Percentiles rank a stretch among this genome's conserved stretches.
These are phyloP conservation scores for Elachura formosa DNA, from an alignment of 2,113 vertebrate genomes.

Conservation along the genomic window DNA sequence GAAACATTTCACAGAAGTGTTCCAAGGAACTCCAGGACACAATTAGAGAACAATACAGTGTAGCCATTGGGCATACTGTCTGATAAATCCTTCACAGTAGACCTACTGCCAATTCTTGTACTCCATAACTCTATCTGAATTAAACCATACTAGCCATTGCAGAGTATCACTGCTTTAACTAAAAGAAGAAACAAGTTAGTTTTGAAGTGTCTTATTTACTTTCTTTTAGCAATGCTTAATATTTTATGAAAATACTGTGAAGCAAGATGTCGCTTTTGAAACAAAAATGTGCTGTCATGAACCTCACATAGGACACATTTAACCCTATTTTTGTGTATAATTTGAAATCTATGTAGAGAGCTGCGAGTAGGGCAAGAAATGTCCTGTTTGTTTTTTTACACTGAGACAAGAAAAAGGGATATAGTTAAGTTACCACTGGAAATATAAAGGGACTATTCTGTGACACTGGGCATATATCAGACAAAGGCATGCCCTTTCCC, in stretches of 20 bases:
- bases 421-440: neutral
- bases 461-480: neutral
- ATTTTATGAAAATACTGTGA: neutral
- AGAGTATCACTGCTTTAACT: neutral
- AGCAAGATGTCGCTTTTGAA: neutral
- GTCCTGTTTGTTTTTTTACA: neutral
- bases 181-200: neutral
- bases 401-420: neutral
- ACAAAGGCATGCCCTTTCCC: neutral
- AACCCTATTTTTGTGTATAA: neutral
- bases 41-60: neutral
- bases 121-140: neutral
- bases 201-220: neutral
- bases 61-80: neutral
- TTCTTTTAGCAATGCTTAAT: neutral
- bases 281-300: neutral
- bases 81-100: neutral
- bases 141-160: neutral
- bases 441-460: neutral
- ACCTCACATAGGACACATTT: neutral
- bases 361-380: neutral
- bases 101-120: neutral
- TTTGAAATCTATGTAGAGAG: neutral
- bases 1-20: neutral
- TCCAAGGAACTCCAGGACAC: neutral